phyloP scores from a whole-genome alignment of 2,113 vertebrate species.

The Mobula hypostoma region DNA sequence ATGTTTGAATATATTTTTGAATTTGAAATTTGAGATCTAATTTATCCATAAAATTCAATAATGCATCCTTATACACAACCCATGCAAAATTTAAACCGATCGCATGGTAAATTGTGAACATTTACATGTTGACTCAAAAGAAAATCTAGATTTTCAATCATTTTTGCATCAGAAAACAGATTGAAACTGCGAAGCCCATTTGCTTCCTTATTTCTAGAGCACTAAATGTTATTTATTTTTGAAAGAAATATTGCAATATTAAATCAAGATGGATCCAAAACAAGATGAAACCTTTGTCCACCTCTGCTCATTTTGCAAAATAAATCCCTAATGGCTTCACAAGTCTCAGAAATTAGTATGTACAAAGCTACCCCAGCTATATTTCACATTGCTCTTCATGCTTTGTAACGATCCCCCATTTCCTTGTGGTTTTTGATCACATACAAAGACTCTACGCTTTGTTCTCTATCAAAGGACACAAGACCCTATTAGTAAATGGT shows the following conservation, averaged over 20 bases:
- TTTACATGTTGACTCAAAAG: not conserved
- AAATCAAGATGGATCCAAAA: not conserved
- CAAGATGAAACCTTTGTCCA: not conserved
- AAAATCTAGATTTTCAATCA: not conserved
- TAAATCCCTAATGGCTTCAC: not conserved
- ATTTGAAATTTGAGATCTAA: not conserved
- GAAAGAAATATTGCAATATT: not conserved
- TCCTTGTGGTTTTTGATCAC: not conserved
- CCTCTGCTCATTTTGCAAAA: not conserved
- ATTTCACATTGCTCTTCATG: not conserved
- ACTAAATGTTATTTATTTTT: not conserved
- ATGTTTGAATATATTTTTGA: not conserved
- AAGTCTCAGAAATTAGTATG: not conserved
- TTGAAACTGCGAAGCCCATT: not conserved
- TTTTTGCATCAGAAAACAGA: not conserved
- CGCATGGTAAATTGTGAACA: not conserved
- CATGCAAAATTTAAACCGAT: not conserved
- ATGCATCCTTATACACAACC: not conserved
- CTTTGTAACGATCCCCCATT: not conserved
- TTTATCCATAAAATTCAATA: not conserved
- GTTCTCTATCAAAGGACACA: not conserved
- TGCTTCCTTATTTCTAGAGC: not conserved
- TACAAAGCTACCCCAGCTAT: not conserved
- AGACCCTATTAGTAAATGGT: not conserved
- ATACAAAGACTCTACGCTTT: not conserved